Conservation (phyloP, 2,113 vertebrate species). For the Pollimyrus isidori region DNA sequence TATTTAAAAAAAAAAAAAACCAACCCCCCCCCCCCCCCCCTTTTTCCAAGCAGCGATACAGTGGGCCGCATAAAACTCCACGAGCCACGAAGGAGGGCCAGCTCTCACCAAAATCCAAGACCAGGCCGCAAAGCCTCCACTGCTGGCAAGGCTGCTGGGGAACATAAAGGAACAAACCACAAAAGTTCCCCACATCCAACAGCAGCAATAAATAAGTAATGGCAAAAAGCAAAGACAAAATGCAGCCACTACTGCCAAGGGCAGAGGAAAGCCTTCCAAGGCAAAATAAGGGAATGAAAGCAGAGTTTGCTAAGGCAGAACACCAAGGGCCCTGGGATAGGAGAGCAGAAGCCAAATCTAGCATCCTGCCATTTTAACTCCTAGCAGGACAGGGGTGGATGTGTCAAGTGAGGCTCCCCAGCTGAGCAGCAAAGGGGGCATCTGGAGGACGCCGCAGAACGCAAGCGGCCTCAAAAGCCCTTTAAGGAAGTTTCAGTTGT, state of each 20-base stretch:
- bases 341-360: neutral
- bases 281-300: slow-evolving; percentile 4
- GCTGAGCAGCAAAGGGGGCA: neutral
- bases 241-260: neutral
- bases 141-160: neutral
- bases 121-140: neutral
- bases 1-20: neutral
- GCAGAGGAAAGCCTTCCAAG: neutral
- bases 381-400: neutral
- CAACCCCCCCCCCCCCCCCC: too few species aligned
- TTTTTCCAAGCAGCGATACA: neutral
- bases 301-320: neutral
- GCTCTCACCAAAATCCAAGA: neutral
- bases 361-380: neutral
- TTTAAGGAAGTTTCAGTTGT: neutral
- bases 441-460: neutral
- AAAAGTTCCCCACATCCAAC: neutral
- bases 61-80: neutral
- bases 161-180: neutral
- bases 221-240: neutral
- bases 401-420: neutral
- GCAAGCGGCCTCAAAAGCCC: neutral
- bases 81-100: neutral
- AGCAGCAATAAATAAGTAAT: neutral
- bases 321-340: neutral